A percentile compares a stretch with the other conserved stretches of the same genome.
Evolutionary conservation across 2,113 vertebrate species (phyloP).

Genomic region (Neolamprologus caudopunctatus): DNA sequence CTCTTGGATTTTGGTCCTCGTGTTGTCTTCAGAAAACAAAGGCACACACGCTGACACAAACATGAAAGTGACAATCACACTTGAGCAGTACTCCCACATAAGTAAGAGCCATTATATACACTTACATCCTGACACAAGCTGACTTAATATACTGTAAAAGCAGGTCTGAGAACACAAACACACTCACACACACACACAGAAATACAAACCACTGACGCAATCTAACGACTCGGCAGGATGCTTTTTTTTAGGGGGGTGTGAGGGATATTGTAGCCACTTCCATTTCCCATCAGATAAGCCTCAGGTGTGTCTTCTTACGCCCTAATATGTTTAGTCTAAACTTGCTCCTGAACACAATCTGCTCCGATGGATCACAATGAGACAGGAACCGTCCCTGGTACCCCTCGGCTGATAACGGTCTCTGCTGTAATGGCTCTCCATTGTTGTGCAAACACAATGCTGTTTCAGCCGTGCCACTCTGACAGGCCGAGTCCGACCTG

Average conservation of each 20-base stretch:
- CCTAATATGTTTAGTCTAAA: slow-evolving; percentile 85
- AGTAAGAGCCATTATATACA: background rate
- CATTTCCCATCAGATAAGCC: slow-evolving; percentile 75
- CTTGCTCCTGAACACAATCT: slow-evolving; percentile 51
- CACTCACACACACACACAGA: background rate
- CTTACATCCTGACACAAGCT: background rate
- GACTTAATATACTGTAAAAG: background rate
- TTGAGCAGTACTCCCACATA: background rate
- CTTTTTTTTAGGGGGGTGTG: background rate
- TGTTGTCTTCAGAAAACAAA: background rate
- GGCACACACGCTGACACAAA: background rate
- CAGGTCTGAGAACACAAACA: background rate
- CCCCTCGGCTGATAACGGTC: slow-evolving; percentile 47
- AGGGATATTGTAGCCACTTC: slow-evolving; percentile 45
- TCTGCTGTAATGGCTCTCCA: slow-evolving; percentile 29
- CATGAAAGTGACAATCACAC: background rate
- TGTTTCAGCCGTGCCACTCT: background rate
- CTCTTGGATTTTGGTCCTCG: slow-evolving; percentile 49
- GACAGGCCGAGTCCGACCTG: background rate
- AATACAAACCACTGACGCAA: background rate
- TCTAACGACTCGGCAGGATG: slow-evolving; percentile 43
- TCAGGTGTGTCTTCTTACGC: slow-evolving; percentile 80
- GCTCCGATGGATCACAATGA: slow-evolving; percentile 49
- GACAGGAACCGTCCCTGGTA: slow-evolving; percentile 52
- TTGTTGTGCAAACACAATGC: slow-evolving; percentile 56